Percentiles rank a stretch among this genome's conserved stretches.
Evolutionary conservation across 2,888 invertebrate species (phyloP).

Genomic region (Nasonia oneida): DNA sequence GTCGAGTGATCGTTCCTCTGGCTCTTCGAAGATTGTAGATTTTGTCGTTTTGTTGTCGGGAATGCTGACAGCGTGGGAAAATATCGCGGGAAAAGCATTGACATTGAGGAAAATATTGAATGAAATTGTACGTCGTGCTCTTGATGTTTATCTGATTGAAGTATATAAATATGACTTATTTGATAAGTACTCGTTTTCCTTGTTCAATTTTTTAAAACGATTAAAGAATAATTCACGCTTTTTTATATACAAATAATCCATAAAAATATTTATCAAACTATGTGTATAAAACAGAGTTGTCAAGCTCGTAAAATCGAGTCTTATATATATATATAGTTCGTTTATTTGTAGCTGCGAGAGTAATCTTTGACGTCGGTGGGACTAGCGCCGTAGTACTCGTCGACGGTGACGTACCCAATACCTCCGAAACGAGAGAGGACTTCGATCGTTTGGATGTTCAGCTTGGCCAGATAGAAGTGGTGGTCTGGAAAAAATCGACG

Average conservation of each 20-base stretch:
- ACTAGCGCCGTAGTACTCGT: conserved; percentile 81
- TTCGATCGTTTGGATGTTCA: conserved; percentile 86
- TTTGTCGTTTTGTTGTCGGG: background rate
- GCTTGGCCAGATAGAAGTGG: conserved; percentile 87
- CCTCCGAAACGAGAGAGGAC: conserved; percentile 91
- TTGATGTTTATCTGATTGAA: background rate
- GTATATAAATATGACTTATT: background rate
- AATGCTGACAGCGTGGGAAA: background rate
- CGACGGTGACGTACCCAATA: conserved; percentile 83
- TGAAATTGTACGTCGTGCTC: background rate
- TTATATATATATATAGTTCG: background rate
- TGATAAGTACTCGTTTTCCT: background rate
- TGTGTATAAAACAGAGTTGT: background rate
- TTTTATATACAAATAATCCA: background rate
- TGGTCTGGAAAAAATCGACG: conserved; percentile 82
- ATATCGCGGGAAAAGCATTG: background rate
- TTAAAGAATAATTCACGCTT: background rate
- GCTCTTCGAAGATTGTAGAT: background rate
- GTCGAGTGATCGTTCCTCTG: background rate
- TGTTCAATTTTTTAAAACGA: background rate
- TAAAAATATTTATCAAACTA: background rate
- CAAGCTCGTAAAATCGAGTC: background rate
- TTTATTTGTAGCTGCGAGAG: conserved; percentile 4
- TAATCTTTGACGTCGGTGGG: background rate
- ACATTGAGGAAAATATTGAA: background rate